Evolutionary conservation across 2,888 invertebrate species (phyloP).

Genomic region (Ctenicera cuprea): DNA sequence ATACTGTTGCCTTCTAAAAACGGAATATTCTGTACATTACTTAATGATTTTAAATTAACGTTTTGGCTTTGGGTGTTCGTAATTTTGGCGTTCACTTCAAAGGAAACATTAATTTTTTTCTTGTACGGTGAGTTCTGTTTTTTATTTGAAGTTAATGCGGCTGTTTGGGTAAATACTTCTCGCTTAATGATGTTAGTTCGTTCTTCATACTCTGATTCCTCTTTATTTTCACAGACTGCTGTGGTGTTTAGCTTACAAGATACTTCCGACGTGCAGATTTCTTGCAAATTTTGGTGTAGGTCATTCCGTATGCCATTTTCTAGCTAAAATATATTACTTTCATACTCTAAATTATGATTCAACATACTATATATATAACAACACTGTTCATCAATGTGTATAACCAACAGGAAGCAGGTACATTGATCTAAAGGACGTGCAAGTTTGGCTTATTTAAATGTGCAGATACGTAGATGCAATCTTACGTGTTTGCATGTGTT

Average conservation of each 20-base stretch:
- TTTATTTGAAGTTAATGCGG: constrained; percentile 26
- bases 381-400: too few relatives aligned
- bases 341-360: too few relatives aligned
- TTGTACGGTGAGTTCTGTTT: constrained; percentile 52
- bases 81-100: constrained; percentile 63
- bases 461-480: too few relatives aligned
- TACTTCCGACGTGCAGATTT: constrained; percentile 46
- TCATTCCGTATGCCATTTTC: constrained; percentile 64
- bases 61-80: constrained; percentile 51
- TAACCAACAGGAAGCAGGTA: too few relatives aligned
- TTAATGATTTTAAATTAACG: constrained; percentile 6
- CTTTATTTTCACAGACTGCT: constrained; percentile 57
- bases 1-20: constrained; percentile 50
- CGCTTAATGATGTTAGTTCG: constrained; percentile 63
- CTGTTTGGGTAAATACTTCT: not conserved
- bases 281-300: constrained; percentile 61
- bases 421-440: too few relatives aligned
- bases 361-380: too few relatives aligned
- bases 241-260: constrained; percentile 57
- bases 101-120: constrained; percentile 63
- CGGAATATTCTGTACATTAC: constrained; percentile 48
- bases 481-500: too few relatives aligned
- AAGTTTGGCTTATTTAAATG: too few relatives aligned
- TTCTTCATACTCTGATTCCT: constrained; percentile 60
- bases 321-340: constrained; percentile 64